Base-by-base conservation (phyloP, 1,140 invertebrate species). In the Adelges cooleyi region DNA sequence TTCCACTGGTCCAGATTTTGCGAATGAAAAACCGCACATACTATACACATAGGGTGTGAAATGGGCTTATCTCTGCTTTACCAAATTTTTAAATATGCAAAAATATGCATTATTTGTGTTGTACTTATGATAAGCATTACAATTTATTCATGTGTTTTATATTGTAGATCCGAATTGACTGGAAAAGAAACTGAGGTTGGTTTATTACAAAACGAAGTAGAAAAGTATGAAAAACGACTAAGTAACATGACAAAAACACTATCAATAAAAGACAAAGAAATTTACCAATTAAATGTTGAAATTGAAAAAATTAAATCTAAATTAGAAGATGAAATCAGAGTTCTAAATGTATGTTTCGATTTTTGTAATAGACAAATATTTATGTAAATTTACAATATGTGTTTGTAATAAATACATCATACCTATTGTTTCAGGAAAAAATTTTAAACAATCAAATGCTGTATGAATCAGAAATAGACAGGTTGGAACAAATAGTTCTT, bases 351-450 rank as follows among this genome's bases (percentile, higher is more conserved):
- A 52, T 36, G 54, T 49, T 46, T n/a, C n/a, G n/a, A n/a, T n/a
- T n/a, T n/a, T n/a, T n/a, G n/a, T n/a, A n/a, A n/a, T n/a, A n/a
- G n/a, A n/a, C n/a, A n/a, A 36, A 46, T 29, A 33, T 68, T 66
- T 74, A 51, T 54, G 82, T 81, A 84, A 83, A 67, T 85, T 84
- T 13, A 84, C 86, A 75, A 83, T 79, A 3, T 62, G 10, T 10
- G 4, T 8, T 9, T 15, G 11, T 33, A 6, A 33, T 33, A 33
- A 5, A 33, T 33, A 33, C 29, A 33, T 33, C 11, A 33, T 33
- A 33, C 11, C 11, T 33, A 46, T 27, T n/a, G n/a, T 62, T 20
- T 15, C 10, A 62, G 54, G 40, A 62, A 18, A 62, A 29, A 46
- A 48, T 62, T 20, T 44, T 18, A 8, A 48, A 8, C 20, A 40